These are phyloP conservation scores for Meteorus sp. DNA, from an alignment of 1,140 invertebrate genomes.

Conservation along the genomic window DNA sequence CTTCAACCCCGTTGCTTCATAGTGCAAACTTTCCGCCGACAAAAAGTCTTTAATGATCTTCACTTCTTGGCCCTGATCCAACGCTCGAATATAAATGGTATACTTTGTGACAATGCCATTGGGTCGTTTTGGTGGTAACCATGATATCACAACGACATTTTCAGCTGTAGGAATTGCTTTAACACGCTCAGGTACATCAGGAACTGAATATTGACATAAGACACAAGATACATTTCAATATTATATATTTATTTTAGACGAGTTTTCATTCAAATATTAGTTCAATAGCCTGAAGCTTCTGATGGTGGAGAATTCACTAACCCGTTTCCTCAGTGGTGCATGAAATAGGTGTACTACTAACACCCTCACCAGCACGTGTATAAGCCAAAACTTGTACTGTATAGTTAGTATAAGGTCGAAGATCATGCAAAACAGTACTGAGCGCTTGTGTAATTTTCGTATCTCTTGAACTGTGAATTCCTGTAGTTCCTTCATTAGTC, in stretches of 20 bases:
- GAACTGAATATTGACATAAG: constrained; percentile 57
- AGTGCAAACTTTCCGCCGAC: constrained; percentile 57
- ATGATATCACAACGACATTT: constrained; percentile 74
- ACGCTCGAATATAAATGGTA: constrained; percentile 70
- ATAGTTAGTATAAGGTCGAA: constrained; percentile 74
- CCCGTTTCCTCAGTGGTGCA: constrained; percentile 75
- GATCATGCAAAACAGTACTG: constrained; percentile 63
- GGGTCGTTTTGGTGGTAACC: constrained; percentile 72
- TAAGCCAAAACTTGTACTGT: constrained; percentile 79
- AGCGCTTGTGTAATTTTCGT: constrained; percentile 63
- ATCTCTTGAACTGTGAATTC: constrained; percentile 56
- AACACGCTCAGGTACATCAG: constrained; percentile 72
- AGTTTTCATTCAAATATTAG: background rate
- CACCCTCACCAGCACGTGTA: constrained; percentile 77
- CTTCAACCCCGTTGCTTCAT: constrained; percentile 63
- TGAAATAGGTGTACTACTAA: constrained; percentile 67
- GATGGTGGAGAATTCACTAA: constrained; percentile 34
- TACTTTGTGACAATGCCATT: constrained; percentile 78
- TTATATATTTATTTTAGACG: background rate
- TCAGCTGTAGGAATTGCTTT: constrained; percentile 71
- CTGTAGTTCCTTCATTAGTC: constrained; percentile 36
- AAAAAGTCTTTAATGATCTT: constrained; percentile 53
- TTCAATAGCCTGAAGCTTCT: constrained; percentile 3
- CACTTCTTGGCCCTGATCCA: constrained; percentile 61
- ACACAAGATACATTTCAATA: constrained; percentile 6